Percentiles rank a stretch among this genome's conserved stretches.
Conservation (phyloP, 2,888 invertebrate species). For the Biston betularia region DNA sequence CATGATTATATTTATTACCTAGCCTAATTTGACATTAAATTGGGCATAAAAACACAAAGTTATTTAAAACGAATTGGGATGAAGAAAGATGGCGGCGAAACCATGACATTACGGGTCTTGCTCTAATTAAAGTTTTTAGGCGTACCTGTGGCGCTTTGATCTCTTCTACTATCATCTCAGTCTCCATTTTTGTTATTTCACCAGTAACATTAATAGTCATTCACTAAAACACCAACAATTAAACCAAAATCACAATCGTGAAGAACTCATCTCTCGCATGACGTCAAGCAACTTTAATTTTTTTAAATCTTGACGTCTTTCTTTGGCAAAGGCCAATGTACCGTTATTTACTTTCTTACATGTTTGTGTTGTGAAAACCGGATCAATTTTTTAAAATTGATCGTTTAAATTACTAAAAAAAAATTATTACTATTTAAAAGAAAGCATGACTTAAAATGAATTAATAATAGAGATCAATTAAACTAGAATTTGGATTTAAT, state of each 20-base stretch:
- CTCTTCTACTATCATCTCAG: slow-evolving; percentile 95
- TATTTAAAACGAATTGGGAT: slow-evolving; percentile 61
- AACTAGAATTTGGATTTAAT: no score
- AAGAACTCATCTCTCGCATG: slow-evolving; percentile 79
- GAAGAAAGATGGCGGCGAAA: slow-evolving; percentile 80
- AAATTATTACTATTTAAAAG: no score
- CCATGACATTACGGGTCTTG: slow-evolving; percentile 76
- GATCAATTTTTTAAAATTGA: no score
- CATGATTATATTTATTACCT: slow-evolving; percentile 6
- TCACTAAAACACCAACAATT: slow-evolving; percentile 72
- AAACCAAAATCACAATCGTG: slow-evolving; percentile 72
- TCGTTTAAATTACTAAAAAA: no score
- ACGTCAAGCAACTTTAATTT: slow-evolving; percentile 74
- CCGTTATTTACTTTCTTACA: slow-evolving; percentile 27
- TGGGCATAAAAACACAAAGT: slow-evolving; percentile 62
- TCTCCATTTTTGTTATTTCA: slow-evolving; percentile 95
- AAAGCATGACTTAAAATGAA: no score
- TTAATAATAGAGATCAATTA: no score
- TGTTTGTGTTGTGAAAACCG: no score
- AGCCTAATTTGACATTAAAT: slow-evolving; percentile 40
- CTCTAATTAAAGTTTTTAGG: slow-evolving; percentile 67
- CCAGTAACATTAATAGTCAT: slow-evolving; percentile 81
- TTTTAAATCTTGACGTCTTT: slow-evolving; percentile 45
- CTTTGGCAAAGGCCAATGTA: slow-evolving; percentile 31
- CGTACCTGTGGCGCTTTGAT: slow-evolving; percentile 80